phyloP scores from a whole-genome alignment of 2,113 vertebrate genomes.

The Rhea pennata region DNA sequence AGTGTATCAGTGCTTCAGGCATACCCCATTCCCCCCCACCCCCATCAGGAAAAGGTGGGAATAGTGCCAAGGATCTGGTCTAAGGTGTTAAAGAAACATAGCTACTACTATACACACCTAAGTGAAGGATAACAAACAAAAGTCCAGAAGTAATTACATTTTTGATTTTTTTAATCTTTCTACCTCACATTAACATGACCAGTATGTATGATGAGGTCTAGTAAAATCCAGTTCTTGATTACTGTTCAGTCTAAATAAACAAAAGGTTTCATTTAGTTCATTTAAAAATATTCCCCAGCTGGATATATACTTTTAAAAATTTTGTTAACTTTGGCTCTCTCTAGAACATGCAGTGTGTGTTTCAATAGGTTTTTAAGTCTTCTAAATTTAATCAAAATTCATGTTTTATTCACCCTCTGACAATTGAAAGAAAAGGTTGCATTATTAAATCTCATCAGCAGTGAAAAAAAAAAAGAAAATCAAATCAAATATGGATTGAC shows the following conservation, averaged over 20 bases:
- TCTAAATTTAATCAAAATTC: not conserved
- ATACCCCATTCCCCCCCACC: not conserved
- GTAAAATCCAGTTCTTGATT: slow-evolving; percentile 13
- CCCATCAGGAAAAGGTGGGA: not conserved
- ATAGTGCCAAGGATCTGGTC: not conserved
- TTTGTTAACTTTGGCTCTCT: slow-evolving; percentile 25
- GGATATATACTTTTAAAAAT: not conserved
- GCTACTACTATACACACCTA: not conserved
- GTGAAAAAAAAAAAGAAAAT: not conserved
- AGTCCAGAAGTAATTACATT: not conserved
- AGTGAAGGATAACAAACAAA: not conserved
- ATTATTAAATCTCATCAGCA: not conserved
- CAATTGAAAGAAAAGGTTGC: not conserved
- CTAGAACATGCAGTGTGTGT: not conserved
- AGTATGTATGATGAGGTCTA: not conserved
- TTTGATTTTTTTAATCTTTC: not conserved
- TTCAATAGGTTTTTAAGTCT: not conserved
- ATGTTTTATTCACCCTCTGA: not conserved
- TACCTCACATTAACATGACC: not conserved
- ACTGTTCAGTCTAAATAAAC: not conserved
- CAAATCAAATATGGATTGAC: not conserved
- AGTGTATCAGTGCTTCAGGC: slow-evolving; percentile 34
- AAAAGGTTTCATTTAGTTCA: not conserved
- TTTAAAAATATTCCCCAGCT: not conserved
- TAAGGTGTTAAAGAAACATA: slow-evolving; percentile 29